Evolutionary conservation across 1,140 invertebrate species (phyloP).

Genomic region (Drosophila pruinosa): DNA sequence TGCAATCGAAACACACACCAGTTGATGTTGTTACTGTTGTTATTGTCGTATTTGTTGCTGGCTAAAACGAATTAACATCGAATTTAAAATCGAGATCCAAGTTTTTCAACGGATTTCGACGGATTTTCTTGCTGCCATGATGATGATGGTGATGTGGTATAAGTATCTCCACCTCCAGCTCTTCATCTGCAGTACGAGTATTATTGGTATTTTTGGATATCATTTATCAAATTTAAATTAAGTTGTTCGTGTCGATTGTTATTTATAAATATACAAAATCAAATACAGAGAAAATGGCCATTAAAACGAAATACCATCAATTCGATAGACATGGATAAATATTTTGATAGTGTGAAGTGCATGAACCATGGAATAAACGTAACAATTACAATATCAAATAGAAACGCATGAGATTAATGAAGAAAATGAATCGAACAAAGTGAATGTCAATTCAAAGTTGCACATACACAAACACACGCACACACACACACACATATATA

Average conservation of each 20-base stretch:
- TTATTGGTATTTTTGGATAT: constrained; percentile 22
- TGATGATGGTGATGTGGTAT: constrained; percentile 82
- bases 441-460: constrained; percentile 55
- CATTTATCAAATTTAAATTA: constrained; percentile 46
- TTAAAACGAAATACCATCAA: constrained; percentile 50
- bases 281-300: constrained; percentile 69
- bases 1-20: constrained; percentile 42
- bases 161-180: constrained; percentile 72
- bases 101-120: constrained; percentile 80
- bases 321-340: background rate
- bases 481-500: background rate
- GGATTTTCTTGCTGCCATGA: constrained; percentile 80
- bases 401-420: constrained; percentile 44
- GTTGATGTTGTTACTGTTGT: constrained; percentile 46
- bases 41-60: constrained; percentile 35
- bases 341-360: constrained; percentile 23
- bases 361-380: constrained; percentile 23
- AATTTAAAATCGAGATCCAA: constrained; percentile 83
- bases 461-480: constrained; percentile 38
- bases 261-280: constrained; percentile 43
- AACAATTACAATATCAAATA: constrained; percentile 27
- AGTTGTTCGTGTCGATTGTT: constrained; percentile 19
- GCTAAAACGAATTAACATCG: constrained; percentile 82
- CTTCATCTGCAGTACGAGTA: constrained; percentile 51
- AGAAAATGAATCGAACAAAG: constrained; percentile 48